phyloP scores from a whole-genome alignment of 2,113 vertebrate genomes.

The Mungos mungo region DNA sequence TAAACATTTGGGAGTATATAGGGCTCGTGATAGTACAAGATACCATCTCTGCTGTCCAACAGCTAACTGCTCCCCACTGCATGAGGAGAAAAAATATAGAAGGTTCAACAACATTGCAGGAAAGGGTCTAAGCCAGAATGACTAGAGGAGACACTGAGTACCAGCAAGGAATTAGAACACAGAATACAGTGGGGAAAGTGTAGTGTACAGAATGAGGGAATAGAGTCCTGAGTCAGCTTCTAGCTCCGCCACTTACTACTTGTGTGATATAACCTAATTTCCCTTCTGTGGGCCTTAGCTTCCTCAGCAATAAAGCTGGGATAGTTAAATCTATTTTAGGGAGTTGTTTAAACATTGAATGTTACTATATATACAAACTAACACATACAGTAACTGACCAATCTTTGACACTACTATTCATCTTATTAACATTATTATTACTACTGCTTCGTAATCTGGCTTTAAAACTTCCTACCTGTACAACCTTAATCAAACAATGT shows the following conservation, averaged over 20 bases:
- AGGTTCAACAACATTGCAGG: background rate
- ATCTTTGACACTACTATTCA: background rate
- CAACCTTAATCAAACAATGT: background rate
- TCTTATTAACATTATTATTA: background rate
- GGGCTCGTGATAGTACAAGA: background rate
- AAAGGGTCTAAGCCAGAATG: background rate
- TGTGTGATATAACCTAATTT: background rate
- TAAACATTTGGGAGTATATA: background rate
- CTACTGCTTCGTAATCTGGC: background rate
- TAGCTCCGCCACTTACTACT: background rate
- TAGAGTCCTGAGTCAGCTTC: background rate
- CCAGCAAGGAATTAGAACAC: background rate
- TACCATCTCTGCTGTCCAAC: background rate
- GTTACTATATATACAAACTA: background rate
- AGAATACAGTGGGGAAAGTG: background rate
- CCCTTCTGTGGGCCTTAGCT: background rate
- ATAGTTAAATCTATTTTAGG: background rate
- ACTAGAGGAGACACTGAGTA: fast-evolving
- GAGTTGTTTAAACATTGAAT: background rate
- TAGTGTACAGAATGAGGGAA: no score
- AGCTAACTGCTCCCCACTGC: background rate
- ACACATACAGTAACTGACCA: background rate
- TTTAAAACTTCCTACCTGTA: background rate
- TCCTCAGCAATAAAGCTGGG: background rate
- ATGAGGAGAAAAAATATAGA: background rate